Base-by-base conservation (phyloP, 1,140 invertebrate genomes). In the Lysiphlebus fabarum region DNA sequence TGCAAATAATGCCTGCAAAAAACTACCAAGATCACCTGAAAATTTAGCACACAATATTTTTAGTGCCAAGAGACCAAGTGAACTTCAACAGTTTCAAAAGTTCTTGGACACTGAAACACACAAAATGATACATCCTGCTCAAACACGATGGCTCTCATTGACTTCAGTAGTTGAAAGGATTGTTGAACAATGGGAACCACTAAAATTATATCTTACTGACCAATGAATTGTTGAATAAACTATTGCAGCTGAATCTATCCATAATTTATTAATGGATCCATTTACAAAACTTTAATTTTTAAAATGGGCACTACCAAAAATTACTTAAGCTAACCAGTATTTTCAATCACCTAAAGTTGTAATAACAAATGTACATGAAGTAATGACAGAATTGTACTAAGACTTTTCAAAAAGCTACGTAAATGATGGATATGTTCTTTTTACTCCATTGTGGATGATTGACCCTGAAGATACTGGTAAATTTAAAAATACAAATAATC, bases 71-170 rank as follows among this genome's bases (percentile, higher is more conserved):
- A 17, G 70, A 49, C 63, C 66, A 59, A 11, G 44, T 44, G n/a
- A 56, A 36, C 67, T 40, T 59, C 6, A 6, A 36, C n/a, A 65
- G 38, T 68, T 67, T 58, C 67, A 68, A 37, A 12, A 4, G 7
- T 68, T 70, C 53, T 8, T 42, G 9, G 57, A 66, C 0, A 14
- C 62, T 9, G 61, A 66, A 56, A 7, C 45, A 6, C 58, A 45
- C 3, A 53, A 67, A 62, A 44, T 71, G 6, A 37, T 69, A 34
- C 62, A 64, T 33, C 64, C 67, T 9, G 55, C 59, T 33, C 66
- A 70, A 54, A 71, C 68, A 10, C 50, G 68, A 57, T 74, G 70
- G 71, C 62, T 72, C 1, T 74, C 68, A 0, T 44, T 70, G 14
- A 26, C 50, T 10, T 49, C 59, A 60, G 67, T 68, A 1, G 63